phyloP scores from a whole-genome alignment of 2,113 vertebrate species.

The Anoplopoma fimbria region DNA sequence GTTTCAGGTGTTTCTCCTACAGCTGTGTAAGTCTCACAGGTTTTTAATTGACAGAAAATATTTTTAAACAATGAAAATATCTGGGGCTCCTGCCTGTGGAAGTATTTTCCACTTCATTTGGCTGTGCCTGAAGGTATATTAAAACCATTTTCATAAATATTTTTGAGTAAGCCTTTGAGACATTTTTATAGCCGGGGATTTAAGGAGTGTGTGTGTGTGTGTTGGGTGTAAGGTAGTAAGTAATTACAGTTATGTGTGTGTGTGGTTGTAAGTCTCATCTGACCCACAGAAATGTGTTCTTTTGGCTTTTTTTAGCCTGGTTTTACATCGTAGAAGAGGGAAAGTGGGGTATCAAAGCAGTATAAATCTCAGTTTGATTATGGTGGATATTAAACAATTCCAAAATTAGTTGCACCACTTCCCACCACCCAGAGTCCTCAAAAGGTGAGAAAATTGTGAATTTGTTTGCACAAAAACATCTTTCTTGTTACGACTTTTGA shows the following conservation, averaged over 20 bases:
- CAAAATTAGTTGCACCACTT: slow-evolving; percentile 32
- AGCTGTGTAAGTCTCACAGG: not conserved
- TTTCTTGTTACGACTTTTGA: slow-evolving; percentile 5
- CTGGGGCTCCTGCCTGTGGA: slow-evolving; percentile 8
- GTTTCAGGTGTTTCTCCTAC: slow-evolving; percentile 18
- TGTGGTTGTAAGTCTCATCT: slow-evolving; percentile 43
- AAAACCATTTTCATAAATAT: slow-evolving; percentile 50
- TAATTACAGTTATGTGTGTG: slow-evolving; percentile 44
- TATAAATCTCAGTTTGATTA: not conserved
- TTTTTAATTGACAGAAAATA: slow-evolving; percentile 31
- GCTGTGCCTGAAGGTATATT: slow-evolving; percentile 41
- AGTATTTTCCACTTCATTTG: slow-evolving; percentile 52
- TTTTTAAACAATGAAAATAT: slow-evolving; percentile 32
- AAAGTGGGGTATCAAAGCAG: slow-evolving; percentile 9
- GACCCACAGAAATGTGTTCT: slow-evolving; percentile 31
- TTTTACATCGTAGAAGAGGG: not conserved
- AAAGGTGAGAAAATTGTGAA: slow-evolving; percentile 24
- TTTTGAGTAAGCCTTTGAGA: slow-evolving; percentile 30
- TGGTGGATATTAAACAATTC: slow-evolving; percentile 10
- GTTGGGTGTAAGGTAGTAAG: slow-evolving; percentile 8
- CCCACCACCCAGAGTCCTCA: not conserved
- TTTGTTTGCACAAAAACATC: not conserved
- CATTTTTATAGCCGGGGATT: slow-evolving; percentile 23
- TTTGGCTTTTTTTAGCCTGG: not conserved
- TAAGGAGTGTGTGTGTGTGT: slow-evolving; percentile 20